Evolutionary conservation across 2,113 vertebrate genomes (phyloP), one percentile per base, ranked within the genome.

Genomic region (Ranitomeya variabilis): DNA sequence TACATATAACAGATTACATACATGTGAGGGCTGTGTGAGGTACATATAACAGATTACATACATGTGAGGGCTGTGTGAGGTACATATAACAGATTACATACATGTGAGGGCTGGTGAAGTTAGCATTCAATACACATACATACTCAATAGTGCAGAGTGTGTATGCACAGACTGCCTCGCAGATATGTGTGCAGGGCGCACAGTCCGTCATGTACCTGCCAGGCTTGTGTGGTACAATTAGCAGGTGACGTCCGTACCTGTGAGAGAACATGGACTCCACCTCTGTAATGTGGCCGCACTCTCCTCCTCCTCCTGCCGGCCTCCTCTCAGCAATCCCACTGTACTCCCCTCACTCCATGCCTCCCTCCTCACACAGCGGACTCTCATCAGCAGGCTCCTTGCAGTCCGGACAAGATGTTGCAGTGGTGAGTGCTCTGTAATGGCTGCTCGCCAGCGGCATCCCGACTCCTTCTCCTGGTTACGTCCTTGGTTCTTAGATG

Each of bases 361-460:
- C 64, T 84, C 66, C n/a, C 23, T 16, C 78, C 2, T 14, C 87
- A 59, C 80, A 11, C 79, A 54, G 26, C 54, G 45, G 77, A 51
- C 21, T 62, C 57, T 51, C 37, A 51, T 37, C 23, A 13, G 67
- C 18, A 14, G 51, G 13, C 15, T 9, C 78, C 8, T 26, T 51
- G 66, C n/a, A 16, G 51, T 21, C 11, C 31, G 18, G 60, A 14
- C 86, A 87, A 18, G 60, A 87, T 87, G 86, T 55, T 57, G 26
- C 77, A 80, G 74, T 80, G 86, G 86, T 87, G n/a, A 87, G 86
- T 69, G 37, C 60, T 37, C 52, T 83, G 26, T 21, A 15, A 10
- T 45, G 37, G 37, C 37, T 51, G 55, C 55, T 11, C 55, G 9
- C 55, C 55, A 57, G 12, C 8, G 55, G 9, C 55, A 11, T 11